Base-by-base conservation (phyloP, 2,888 invertebrate genomes). In the Lordiphosa fenestrarum region DNA sequence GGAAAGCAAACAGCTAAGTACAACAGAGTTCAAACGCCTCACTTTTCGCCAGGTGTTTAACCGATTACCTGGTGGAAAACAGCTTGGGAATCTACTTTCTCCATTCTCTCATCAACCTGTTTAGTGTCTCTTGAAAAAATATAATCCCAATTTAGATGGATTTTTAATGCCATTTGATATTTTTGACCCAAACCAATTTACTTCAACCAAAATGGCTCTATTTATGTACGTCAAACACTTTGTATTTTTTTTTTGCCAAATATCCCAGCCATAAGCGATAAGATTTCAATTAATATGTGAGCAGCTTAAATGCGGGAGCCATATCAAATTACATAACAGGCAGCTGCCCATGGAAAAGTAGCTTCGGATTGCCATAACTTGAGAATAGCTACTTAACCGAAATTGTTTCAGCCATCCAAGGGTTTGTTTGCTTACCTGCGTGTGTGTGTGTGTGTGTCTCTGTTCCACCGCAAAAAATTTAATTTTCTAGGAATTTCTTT, bases 281-380 rank as follows among this genome's bases (percentile, higher is more conserved):
- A 75, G 73, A 77, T 75, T 81, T 81, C 81, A 80, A 81, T 80
- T 81, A 81, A 73, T 81, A 71, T 69, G 51, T 56, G 58, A 66
- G 66, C 55, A 59, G 66, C 58, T 59, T 62, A 61, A 62, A 58
- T 47, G 39, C 19, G 15, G 9, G 52, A 63, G 53, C 51, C 39
- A 25, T 40, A 37, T 47, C 30, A 19, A 30, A 30, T 30, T 35
- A 53, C 61, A 46, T 44, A 44, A 15, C 61, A 57, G 58, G 30
- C 56, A 19, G 38, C 48, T n/a, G 7, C n/a, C n/a, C 35, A 7
- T 19, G 48, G 48, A 6, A 46, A 47, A 47, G 37, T 23, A 37
- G 48, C 38, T 23, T 23, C 36, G 19, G 64, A 66, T 71, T 48
- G 63, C 41, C 61, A 52, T 53, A 44, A 48, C 48, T 70, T 63